Conservation (phyloP, 2,797 vertebrate species). For the Epinephelus malabaricus region DNA sequence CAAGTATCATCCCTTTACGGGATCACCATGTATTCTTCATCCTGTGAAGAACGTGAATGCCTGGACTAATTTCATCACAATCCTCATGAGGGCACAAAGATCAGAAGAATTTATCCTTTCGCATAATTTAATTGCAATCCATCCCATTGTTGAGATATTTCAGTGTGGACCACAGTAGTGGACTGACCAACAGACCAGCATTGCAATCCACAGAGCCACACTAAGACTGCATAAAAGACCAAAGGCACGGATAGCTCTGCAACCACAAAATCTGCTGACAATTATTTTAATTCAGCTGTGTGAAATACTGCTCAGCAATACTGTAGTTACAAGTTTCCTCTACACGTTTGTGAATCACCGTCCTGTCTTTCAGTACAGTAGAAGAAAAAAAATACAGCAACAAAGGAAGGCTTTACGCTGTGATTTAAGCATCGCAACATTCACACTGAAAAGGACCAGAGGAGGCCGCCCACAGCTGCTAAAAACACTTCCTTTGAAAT, state of each 20-base stretch:
- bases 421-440: conserved; percentile 17
- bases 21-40: not conserved
- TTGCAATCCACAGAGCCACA: not conserved
- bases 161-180: not conserved
- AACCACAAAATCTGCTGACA: conserved; percentile 14
- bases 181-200: not conserved
- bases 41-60: not conserved
- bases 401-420: conserved; percentile 4
- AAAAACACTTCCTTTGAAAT: conserved; percentile 54
- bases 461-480: conserved; percentile 57
- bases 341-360: conserved; percentile 24
- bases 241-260: conserved; percentile 1
- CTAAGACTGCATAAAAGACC: not conserved
- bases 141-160: too few species aligned
- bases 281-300: conserved; percentile 14
- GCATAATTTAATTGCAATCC: not conserved
- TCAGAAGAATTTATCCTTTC: not conserved
- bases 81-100: not conserved
- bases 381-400: not conserved
- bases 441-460: conserved; percentile 30
- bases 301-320: conserved; percentile 4
- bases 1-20: too few species aligned
- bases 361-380: conserved; percentile 7
- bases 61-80: not conserved
- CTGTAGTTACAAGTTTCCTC: not conserved